phyloP scores from a whole-genome alignment of 2,888 invertebrate species.

The Resseliella maxima region DNA sequence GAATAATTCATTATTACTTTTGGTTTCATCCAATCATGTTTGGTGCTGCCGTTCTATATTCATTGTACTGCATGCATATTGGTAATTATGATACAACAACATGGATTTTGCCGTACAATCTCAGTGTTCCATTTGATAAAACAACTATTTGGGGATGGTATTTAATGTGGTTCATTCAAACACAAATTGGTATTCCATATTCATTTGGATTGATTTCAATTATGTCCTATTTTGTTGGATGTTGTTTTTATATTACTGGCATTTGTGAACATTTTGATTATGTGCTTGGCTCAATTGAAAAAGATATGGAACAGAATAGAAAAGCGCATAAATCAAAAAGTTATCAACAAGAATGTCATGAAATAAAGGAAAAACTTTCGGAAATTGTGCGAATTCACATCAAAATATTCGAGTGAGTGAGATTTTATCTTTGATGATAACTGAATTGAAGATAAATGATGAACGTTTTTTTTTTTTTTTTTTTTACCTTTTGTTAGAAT shows the following conservation, averaged over 20 bases:
- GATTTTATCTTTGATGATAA: neutral
- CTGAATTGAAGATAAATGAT: neutral
- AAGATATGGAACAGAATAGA: neutral
- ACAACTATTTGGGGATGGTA: neutral
- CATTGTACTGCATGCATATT: neutral
- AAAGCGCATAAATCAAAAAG: neutral
- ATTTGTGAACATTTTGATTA: neutral
- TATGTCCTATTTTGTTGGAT: neutral
- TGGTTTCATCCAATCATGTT: neutral
- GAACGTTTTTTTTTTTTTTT: neutral
- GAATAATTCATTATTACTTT: neutral
- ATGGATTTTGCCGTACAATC: neutral
- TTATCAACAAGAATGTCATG: neutral
- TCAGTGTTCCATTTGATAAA: neutral
- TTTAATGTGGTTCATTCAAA: neutral
- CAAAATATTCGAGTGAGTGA: neutral
- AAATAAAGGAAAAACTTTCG: neutral
- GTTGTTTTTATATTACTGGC: neutral
- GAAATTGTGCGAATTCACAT: neutral
- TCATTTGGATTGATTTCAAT: neutral
- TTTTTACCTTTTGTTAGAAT: neutral
- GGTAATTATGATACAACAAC: neutral
- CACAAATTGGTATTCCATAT: neutral
- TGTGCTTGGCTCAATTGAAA: neutral
- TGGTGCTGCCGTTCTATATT: neutral